Evolutionary conservation across 2,888 invertebrate species (phyloP).

Genomic region (Pteria penguin): DNA sequence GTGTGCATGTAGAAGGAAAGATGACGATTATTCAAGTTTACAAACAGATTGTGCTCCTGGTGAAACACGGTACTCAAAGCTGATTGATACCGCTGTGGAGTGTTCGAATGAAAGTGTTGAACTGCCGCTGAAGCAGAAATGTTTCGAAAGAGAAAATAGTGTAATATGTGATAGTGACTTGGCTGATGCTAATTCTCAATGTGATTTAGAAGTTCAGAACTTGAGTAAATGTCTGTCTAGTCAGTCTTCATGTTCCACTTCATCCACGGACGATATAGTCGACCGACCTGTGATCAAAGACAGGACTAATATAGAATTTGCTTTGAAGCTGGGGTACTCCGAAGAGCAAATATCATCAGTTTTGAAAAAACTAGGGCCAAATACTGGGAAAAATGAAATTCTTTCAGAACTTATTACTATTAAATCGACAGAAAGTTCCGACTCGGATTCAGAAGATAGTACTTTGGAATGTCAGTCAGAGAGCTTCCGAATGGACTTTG

Average conservation of each 20-base stretch:
- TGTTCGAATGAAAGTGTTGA: background rate
- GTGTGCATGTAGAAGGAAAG: too few relatives aligned
- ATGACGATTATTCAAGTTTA: background rate
- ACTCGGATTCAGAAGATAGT: background rate
- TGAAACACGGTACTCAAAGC: background rate
- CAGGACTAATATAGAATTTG: constrained; percentile 90
- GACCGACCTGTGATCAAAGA: constrained; percentile 54
- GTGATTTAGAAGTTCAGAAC: background rate
- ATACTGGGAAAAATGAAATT: constrained; percentile 92
- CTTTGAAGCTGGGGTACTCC: constrained; percentile 94
- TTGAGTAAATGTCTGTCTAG: constrained; percentile 21
- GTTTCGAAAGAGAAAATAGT: background rate
- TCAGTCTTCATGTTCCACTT: constrained; percentile 17
- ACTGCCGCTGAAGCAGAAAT: background rate
- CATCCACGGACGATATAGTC: constrained; percentile 44
- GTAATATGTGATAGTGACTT: background rate
- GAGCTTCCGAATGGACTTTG: constrained; percentile 15
- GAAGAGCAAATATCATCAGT: constrained; percentile 91
- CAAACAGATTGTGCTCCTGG: background rate
- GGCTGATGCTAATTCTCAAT: background rate
- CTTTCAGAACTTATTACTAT: constrained; percentile 89
- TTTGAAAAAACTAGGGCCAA: constrained; percentile 90
- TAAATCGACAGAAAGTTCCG: background rate
- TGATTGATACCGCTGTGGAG: background rate
- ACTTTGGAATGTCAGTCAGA: constrained; percentile 5